These are phyloP conservation scores for Gobionotothen gibberifrons DNA, from an alignment of 2,797 vertebrate genomes.

Conservation along the genomic window DNA sequence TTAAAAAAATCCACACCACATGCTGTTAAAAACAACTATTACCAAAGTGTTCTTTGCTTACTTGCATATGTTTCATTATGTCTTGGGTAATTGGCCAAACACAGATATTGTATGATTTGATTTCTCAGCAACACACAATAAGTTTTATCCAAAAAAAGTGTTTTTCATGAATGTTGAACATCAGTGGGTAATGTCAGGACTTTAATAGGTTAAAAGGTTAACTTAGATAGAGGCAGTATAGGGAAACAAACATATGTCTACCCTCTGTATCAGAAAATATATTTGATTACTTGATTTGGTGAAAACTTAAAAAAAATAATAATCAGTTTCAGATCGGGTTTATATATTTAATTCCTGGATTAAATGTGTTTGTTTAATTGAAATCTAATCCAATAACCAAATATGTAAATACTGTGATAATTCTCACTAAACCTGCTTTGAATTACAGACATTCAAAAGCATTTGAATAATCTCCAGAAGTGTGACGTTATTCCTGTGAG, in stretches of 20 bases:
- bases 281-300: background rate
- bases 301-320: too few relatives aligned
- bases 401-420: background rate
- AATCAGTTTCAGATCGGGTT: too few relatives aligned
- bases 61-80: background rate
- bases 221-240: background rate
- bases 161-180: background rate
- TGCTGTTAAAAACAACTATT: background rate
- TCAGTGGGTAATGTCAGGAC: background rate
- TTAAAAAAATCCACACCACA: background rate
- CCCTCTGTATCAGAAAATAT: background rate
- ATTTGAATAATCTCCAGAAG: constrained; percentile 17
- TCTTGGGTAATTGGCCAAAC: background rate
- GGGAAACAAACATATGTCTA: background rate
- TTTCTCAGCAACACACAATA: background rate
- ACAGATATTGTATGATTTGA: background rate
- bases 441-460: constrained; percentile 2
- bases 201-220: background rate
- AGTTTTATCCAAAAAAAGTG: background rate
- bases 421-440: constrained; percentile 7
- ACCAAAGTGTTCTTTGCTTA: background rate
- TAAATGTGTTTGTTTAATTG: background rate
- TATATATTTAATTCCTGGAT: background rate
- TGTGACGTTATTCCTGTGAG: constrained; percentile 20
- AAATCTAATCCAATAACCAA: background rate